Evolutionary conservation across 1,140 invertebrate genomes (phyloP).

Genomic region (Phymastichus coffea): DNA sequence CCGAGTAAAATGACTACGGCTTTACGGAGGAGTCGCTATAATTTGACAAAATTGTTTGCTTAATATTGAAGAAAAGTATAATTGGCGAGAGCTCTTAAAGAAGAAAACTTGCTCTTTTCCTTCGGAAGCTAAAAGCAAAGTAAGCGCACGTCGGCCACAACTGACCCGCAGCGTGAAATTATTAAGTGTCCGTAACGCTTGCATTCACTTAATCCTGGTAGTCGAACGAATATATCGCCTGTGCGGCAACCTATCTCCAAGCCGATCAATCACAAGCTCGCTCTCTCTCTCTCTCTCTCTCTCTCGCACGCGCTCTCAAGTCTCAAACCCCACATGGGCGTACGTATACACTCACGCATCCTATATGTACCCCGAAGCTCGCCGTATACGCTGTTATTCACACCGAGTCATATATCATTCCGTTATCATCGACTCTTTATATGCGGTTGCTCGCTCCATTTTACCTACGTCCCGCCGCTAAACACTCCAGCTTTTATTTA

Average conservation of each 20-base stretch:
- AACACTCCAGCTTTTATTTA: background rate
- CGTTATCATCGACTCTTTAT: constrained; percentile 61
- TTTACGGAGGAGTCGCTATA: background rate
- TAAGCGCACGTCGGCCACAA: too few species aligned
- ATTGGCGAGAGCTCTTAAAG: too few species aligned
- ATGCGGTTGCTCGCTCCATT: constrained; percentile 57
- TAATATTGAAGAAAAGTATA: background rate
- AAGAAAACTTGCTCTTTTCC: background rate
- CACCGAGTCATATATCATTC: constrained; percentile 56
- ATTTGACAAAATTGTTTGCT: background rate
- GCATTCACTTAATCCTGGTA: constrained; percentile 27
- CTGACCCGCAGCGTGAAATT: constrained; percentile 22
- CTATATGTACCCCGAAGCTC: too few species aligned
- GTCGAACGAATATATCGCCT: constrained; percentile 8
- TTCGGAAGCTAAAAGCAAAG: too few species aligned
- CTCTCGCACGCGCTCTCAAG: background rate
- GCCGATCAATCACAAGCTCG: constrained; percentile 24
- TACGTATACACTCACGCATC: background rate
- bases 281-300: background rate
- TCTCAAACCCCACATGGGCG: background rate
- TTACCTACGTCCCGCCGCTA: constrained; percentile 44
- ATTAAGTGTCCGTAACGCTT: constrained; percentile 20
- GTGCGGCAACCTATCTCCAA: constrained; percentile 12
- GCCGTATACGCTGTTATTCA: constrained; percentile 19
- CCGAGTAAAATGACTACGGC: too few species aligned